Conservation (phyloP, 2,888 invertebrate genomes). For the Tetrapedia diversipes region DNA sequence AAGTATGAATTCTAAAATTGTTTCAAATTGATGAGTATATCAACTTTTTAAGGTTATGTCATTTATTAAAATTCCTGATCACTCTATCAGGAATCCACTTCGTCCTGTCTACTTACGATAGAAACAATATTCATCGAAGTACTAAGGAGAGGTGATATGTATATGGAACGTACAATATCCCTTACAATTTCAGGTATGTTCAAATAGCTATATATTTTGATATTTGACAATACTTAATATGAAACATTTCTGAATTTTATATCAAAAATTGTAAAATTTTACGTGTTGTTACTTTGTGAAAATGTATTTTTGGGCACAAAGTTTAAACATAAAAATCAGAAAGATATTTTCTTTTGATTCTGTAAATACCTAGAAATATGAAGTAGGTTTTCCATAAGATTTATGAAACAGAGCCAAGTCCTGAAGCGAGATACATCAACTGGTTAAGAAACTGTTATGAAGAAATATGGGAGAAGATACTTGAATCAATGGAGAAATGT, state of each 20-base stretch:
- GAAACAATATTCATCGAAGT: slow-evolving; percentile 89
- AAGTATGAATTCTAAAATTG: slow-evolving; percentile 61
- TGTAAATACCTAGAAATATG: background rate
- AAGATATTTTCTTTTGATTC: background rate
- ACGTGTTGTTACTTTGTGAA: slow-evolving; percentile 42
- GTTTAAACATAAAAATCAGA: background rate
- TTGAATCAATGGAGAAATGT: slow-evolving; percentile 85
- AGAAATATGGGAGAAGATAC: slow-evolving; percentile 85
- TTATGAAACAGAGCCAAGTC: slow-evolving; percentile 82
- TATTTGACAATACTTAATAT: slow-evolving; percentile 5
- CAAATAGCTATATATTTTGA: background rate
- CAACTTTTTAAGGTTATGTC: slow-evolving; percentile 66
- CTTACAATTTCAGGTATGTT: slow-evolving; percentile 77
- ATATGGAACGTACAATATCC: slow-evolving; percentile 83
- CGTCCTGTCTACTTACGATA: slow-evolving; percentile 87
- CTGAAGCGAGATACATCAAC: slow-evolving; percentile 86
- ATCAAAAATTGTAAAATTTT: background rate
- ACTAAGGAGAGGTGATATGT: slow-evolving; percentile 87
- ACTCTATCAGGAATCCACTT: slow-evolving; percentile 75
- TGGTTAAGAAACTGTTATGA: slow-evolving; percentile 90
- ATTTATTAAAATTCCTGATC: slow-evolving; percentile 49
- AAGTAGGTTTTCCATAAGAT: slow-evolving; percentile 44
- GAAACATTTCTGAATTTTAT: background rate
- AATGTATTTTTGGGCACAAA: slow-evolving; percentile 43
- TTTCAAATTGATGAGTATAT: slow-evolving; percentile 10